These are phyloP conservation scores for Toxonevra muliebris DNA, from an alignment of 2,888 invertebrate genomes.

Conservation along the genomic window DNA sequence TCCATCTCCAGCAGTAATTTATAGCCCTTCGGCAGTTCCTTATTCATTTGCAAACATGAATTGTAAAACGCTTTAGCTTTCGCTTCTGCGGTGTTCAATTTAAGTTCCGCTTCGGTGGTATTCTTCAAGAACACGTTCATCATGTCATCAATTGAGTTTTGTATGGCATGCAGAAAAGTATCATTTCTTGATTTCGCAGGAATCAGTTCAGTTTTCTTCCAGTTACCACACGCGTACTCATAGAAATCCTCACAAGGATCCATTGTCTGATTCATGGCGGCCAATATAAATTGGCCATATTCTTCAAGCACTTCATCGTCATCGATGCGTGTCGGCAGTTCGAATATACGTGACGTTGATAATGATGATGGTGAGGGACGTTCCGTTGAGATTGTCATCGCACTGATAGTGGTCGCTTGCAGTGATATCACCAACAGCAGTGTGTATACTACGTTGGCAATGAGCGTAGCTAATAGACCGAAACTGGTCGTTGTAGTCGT, in stretches of 20 bases:
- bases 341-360: constrained; percentile 37
- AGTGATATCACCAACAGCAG: not conserved
- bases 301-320: constrained; percentile 52
- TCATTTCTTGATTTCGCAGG: constrained; percentile 46
- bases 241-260: constrained; percentile 61
- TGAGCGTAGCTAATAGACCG: constrained; percentile 43
- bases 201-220: constrained; percentile 49
- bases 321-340: constrained; percentile 41
- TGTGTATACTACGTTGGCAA: constrained; percentile 1
- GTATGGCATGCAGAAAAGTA: constrained; percentile 53
- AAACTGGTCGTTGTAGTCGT: constrained; percentile 25
- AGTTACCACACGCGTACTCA: constrained; percentile 57
- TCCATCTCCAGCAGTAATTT: constrained; percentile 33
- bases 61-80: constrained; percentile 54
- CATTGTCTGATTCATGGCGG: constrained; percentile 53
- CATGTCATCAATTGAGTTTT: constrained; percentile 48
- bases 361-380: constrained; percentile 10
- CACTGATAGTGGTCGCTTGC: not conserved
- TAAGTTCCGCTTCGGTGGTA: constrained; percentile 41
- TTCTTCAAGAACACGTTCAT: constrained; percentile 50
- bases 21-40: constrained; percentile 49
- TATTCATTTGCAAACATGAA: constrained; percentile 49
- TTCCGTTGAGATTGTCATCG: constrained; percentile 21
- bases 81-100: constrained; percentile 44
- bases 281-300: constrained; percentile 51